Conservation (phyloP, 2,113 vertebrate species). For the Tricholaema leucomelas region DNA sequence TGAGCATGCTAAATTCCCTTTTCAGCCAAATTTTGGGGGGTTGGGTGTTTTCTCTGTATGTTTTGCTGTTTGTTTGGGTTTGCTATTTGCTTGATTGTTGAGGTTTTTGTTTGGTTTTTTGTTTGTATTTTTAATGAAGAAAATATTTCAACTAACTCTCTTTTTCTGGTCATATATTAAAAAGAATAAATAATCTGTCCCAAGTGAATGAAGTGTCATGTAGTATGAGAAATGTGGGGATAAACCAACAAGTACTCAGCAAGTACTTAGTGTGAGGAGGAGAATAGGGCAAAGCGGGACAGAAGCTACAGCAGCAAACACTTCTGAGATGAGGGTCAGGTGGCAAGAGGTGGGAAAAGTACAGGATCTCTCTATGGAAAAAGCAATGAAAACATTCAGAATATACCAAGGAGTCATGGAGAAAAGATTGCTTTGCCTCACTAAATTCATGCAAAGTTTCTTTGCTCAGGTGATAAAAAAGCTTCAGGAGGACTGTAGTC, state of each 20-base stretch:
- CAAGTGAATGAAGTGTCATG: background rate
- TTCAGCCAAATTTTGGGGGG: background rate
- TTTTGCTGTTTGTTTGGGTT: too few species aligned
- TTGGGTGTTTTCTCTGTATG: too few species aligned
- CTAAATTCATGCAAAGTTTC: background rate
- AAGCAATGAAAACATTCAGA: background rate
- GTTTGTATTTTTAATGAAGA: too few species aligned
- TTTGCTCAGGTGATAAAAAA: background rate
- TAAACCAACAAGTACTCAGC: background rate
- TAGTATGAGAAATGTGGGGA: background rate
- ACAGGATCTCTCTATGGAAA: background rate
- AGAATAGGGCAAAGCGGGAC: background rate
- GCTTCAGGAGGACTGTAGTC: background rate
- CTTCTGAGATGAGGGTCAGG: background rate
- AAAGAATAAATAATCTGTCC: background rate
- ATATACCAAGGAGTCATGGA: background rate
- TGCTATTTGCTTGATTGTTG: too few species aligned
- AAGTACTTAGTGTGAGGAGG: background rate
- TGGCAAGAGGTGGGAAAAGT: background rate
- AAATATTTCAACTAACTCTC: background rate
- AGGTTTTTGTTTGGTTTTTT: too few species aligned
- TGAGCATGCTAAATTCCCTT: background rate
- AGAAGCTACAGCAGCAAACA: background rate
- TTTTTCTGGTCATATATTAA: background rate
- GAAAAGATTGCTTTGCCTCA: background rate